Evolutionary conservation across 92 coral and sea anemone genomes (phyloP), one percentile per base, ranked within the genome.

Genomic region (Porites evermanni): DNA sequence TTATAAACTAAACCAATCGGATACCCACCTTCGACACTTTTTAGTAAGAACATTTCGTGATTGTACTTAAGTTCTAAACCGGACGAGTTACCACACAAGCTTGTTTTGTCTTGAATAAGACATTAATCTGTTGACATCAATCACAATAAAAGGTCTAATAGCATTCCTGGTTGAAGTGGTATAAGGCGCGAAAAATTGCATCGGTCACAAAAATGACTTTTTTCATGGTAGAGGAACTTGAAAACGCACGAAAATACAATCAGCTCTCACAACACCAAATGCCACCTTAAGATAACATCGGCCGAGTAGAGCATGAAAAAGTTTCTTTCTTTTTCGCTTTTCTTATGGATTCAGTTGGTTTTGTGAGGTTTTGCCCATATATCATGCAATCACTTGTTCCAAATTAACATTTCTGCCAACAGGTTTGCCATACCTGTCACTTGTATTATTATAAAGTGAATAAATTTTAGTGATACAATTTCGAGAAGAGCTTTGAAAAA

Each of bases 101-200:
- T 52, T 53, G 47, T 58, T 75, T 24, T 53, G 50, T 56, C 64
- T 75, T 75, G 20, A 23, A 16, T 63, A 50, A 75, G 66, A 75
- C 18, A 74, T 50, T 21, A 56, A 23, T 53, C 65, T 53, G 47
- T 58, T 13, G 19, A 54, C 66, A 75, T 75, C 23, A 75, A 75
- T 56, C 51, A 75, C 14, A 58, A 53, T 75, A 51, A 75, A 23
- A 12, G 21, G 20, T 13, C 47, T 38, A 38, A 38, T 14, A 12
- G 58, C 54, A 13, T 75, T 12, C 26, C 5, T 14, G 16, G 44
- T 7, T 58, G 12, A 21, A 21, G 16, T 13, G n/a, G 13, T 75
- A 53, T 13, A 38, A 38, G 47, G 47, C 47, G 47, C 47, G 47
- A 38, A 3, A 38, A 38, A 38, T 38, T 38, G 47, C 47, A 38